A percentile compares a stretch with the other conserved stretches of the same genome.
phyloP scores from a whole-genome alignment of 1,140 invertebrate genomes.

The Macrosteles quadrilineatus region DNA sequence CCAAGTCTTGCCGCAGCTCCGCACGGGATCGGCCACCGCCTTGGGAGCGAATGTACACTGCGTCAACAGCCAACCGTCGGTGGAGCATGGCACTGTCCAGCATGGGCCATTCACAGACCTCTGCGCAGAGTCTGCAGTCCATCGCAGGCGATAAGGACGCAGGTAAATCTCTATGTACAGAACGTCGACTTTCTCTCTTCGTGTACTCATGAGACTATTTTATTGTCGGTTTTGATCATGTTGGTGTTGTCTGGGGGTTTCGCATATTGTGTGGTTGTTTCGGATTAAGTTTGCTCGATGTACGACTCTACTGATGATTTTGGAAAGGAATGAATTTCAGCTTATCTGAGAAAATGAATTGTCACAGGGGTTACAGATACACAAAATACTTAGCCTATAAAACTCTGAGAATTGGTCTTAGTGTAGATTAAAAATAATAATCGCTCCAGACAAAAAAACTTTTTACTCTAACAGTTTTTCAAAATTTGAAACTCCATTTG shows the following conservation, averaged over 20 bases:
- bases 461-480: no score
- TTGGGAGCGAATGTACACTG: conserved; percentile 76
- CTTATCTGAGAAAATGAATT: no score
- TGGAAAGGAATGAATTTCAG: no score
- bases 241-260: background rate
- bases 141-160: conserved; percentile 77
- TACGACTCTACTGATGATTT: no score
- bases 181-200: conserved; percentile 8
- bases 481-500: no score
- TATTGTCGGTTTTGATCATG: background rate
- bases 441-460: no score
- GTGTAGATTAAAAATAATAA: no score
- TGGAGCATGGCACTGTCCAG: conserved; percentile 91
- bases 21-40: conserved; percentile 71
- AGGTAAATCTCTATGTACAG: conserved; percentile 47
- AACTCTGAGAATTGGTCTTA: no score
- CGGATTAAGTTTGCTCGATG: background rate
- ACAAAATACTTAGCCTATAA: no score
- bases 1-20: conserved; percentile 65
- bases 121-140: conserved; percentile 87
- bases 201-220: background rate
- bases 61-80: conserved; percentile 72
- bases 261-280: background rate
- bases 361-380: no score
- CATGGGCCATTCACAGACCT: conserved; percentile 90